Evolutionary conservation across 2,888 invertebrate genomes (phyloP), one percentile per base, ranked within the genome.

Genomic region (Ennomos fuscantarius): DNA sequence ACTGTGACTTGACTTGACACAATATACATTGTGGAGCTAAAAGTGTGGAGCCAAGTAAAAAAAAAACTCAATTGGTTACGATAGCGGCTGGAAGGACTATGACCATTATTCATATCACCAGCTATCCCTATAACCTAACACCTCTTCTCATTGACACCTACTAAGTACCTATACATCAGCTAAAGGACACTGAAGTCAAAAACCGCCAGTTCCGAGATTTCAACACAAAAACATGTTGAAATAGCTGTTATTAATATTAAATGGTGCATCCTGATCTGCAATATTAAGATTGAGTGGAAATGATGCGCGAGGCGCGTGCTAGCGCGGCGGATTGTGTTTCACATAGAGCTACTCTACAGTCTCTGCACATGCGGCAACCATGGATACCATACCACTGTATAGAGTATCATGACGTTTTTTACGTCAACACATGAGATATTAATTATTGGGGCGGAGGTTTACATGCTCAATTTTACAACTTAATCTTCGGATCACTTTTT

Each of bases 201-300:
- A 68, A 67, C 70, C 65, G 47, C 65, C 49, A 72, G 63, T 78
- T 76, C 70, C 55, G 57, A 71, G 73, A 78, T 75, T 76, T 67
- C 53, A 55, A 69, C 63, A 68, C 75, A 81, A 84, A 82, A 82
- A 79, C 71, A 62, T 64, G 67, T 58, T 68, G 75, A 81, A 83
- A 84, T 74, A 70, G 70, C 67, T 79, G 78, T 86, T 90, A 86
- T 90, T 76, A 79, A 81, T 82, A 72, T 71, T 79, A 84, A 91
- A 90, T 91, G 88, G 79, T 84, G 91, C 91, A 89, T 89, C 76
- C 65, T 73, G 69, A 69, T 65, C 77, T 86, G 87, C 82, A 81
- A 84, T 88, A 87, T 89, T 89, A 88, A 89, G 87, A 89, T 89
- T 88, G 87, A 84, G 79, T 80, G 88, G 78, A 87, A 89, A 90